Evolutionary conservation across 1,140 invertebrate genomes (phyloP).

Genomic region (Macrostomum lignano): DNA sequence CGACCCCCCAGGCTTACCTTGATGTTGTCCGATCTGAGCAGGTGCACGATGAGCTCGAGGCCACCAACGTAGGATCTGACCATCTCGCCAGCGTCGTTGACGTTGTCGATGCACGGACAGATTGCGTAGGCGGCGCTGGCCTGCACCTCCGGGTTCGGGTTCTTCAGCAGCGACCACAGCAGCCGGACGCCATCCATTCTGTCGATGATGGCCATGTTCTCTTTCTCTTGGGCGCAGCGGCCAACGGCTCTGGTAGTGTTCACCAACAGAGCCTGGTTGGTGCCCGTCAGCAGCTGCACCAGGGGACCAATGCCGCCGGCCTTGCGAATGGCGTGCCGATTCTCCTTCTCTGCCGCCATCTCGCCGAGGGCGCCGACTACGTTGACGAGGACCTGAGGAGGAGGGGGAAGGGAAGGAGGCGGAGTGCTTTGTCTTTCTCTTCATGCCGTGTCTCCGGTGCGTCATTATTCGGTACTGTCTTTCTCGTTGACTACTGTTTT

Average conservation of each 20-base stretch:
- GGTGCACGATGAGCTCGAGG: conserved; percentile 53
- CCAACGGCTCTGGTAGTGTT: conserved; percentile 54
- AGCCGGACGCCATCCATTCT: conserved; percentile 58
- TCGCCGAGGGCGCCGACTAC: conserved; percentile 59
- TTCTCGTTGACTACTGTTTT: too few species aligned
- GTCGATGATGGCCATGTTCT: conserved; percentile 38
- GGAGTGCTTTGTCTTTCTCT: too few species aligned
- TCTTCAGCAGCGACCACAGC: conserved; percentile 69
- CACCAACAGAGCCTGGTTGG: conserved; percentile 45
- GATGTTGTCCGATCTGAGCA: conserved; percentile 47
- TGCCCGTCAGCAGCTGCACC: conserved; percentile 39
- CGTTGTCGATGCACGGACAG: conserved; percentile 60
- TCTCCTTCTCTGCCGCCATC: conserved; percentile 38
- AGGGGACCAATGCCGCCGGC: conserved; percentile 47
- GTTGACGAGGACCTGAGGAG: conserved; percentile 54
- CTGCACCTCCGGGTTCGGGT: conserved; percentile 45
- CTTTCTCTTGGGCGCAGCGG: conserved; percentile 29
- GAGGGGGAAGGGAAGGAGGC: conserved; percentile 6
- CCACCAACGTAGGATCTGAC: conserved; percentile 69
- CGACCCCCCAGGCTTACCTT: too few species aligned
- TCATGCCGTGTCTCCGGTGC: too few species aligned
- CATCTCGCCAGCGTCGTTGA: conserved; percentile 58
- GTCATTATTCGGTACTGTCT: too few species aligned
- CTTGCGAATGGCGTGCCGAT: conserved; percentile 23
- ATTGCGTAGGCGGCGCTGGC: conserved; percentile 61